Evolutionary conservation across 2,113 vertebrate species (phyloP), one percentile per base, ranked within the genome.

Genomic region (Pantherophis guttatus): DNA sequence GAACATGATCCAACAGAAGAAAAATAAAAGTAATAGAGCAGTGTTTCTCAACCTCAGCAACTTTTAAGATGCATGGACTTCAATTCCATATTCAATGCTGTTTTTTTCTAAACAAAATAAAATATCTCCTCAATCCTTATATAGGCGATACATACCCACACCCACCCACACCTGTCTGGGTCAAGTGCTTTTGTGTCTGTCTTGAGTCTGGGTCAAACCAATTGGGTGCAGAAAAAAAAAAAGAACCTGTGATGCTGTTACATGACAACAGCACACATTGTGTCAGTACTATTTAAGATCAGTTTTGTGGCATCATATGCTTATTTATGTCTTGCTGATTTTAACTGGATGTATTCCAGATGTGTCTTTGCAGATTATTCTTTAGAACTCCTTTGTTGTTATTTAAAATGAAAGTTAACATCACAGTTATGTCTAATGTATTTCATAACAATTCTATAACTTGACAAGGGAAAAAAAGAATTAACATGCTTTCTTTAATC

Each of bases 401-500:
- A 50, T 33, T 87, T 70, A 29, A 93, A 90, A 75, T 90, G 29
- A 53, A 65, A 88, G 10, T n/a, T 87, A 88, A 53, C 8, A 70
- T 55, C 23, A 55, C 50, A 26, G 23, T 55, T 70, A 62, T 55
- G 33, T 92, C 55, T 53, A 87, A 92, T 62, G 62, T 62, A 62
- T 53, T 29, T 87, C 21, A 70, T 87, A 87, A 24, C n/a, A 88
- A 33, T 75, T 81, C 65, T 39, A 44, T 5, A 81, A 89, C 88
- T 87, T 19, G 15, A 15, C 26, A 24, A 48, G 5, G 11, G 13
- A 23, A n/a, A 75, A 58, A 87, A 75, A n/a, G 44, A 26, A 54
- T 86, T 54, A 90, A 87, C 19, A 93, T 52, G 21, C 33, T 0
- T 94, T 93, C 15, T 53, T 91, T 91, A 23, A 93, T 91, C 87